phyloP scores from a whole-genome alignment of 1,140 invertebrate genomes.

The Gerris buenoi region DNA sequence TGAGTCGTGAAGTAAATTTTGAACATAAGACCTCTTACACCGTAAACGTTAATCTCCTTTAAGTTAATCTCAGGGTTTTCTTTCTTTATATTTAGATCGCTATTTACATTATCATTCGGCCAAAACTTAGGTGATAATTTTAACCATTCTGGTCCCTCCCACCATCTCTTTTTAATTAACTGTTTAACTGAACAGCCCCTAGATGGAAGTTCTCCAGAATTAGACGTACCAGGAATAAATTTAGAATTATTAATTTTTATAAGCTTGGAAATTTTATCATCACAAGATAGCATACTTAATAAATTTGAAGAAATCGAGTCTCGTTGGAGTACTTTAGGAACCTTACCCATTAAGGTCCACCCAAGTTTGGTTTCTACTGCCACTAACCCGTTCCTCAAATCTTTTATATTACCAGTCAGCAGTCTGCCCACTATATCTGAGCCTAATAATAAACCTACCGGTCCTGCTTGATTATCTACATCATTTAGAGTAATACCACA shows the following conservation, averaged over 20 bases:
- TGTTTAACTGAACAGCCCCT: no score
- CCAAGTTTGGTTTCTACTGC: constrained; percentile 1
- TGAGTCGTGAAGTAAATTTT: no score
- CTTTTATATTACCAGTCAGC: not conserved
- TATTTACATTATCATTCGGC: no score
- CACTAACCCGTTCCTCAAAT: not conserved
- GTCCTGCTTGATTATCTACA: not conserved
- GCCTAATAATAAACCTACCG: not conserved
- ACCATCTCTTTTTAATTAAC: no score
- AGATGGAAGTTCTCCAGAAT: not conserved
- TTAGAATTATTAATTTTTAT: not conserved
- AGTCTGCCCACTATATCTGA: not conserved
- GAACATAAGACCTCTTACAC: no score
- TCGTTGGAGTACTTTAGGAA: not conserved
- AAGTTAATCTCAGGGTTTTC: no score
- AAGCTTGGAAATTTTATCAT: not conserved
- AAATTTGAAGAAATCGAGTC: not conserved
- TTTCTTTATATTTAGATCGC: no score
- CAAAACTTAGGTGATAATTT: no score
- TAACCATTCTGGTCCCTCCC: no score
- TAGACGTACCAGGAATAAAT: not conserved
- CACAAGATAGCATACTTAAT: not conserved
- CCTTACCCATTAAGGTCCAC: not conserved
- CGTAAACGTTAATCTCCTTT: no score
- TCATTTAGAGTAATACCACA: not conserved